phyloP scores from a whole-genome alignment of 2,888 invertebrate genomes.

The Cetonia aurata region DNA sequence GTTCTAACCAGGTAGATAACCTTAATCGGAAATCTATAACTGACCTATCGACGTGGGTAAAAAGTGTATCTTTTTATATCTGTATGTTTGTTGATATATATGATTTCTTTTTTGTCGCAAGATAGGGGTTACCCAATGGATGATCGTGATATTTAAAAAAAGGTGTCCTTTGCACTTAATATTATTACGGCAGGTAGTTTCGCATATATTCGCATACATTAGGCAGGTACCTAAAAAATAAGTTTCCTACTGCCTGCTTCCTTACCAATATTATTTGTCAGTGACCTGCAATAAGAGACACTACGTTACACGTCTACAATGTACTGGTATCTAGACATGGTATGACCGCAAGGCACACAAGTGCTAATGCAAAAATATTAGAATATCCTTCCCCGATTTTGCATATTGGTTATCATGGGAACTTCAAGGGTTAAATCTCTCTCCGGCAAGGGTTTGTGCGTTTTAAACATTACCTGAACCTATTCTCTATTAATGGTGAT shows the following conservation, averaged over 20 bases:
- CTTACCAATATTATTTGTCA: constrained; percentile 45
- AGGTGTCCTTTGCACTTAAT: constrained; percentile 68
- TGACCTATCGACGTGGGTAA: constrained; percentile 54
- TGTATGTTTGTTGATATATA: constrained; percentile 27
- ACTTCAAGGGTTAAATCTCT: constrained; percentile 51
- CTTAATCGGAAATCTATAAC: constrained; percentile 44
- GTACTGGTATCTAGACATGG: constrained; percentile 1
- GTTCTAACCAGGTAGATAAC: constrained; percentile 15
- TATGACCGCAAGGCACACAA: constrained; percentile 32
- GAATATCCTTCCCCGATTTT: constrained; percentile 43
- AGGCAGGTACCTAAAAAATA: constrained; percentile 66
- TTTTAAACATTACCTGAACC: constrained; percentile 58
- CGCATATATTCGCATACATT: constrained; percentile 67
- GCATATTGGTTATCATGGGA: constrained; percentile 49
- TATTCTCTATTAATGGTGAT: constrained; percentile 63
- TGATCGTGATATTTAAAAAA: constrained; percentile 60
- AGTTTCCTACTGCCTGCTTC: constrained; percentile 58
- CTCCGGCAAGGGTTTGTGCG: constrained; percentile 49
- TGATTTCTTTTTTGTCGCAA: constrained; percentile 16
- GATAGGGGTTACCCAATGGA: constrained; percentile 47
- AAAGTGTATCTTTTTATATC: constrained; percentile 43
- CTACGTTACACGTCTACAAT: background rate
- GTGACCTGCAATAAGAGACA: background rate
- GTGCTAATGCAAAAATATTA: constrained; percentile 42
- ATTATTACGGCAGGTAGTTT: constrained; percentile 68